These are phyloP conservation scores for Rhabdornis inornatus DNA, from an alignment of 2,113 vertebrate genomes.

Conservation along the genomic window DNA sequence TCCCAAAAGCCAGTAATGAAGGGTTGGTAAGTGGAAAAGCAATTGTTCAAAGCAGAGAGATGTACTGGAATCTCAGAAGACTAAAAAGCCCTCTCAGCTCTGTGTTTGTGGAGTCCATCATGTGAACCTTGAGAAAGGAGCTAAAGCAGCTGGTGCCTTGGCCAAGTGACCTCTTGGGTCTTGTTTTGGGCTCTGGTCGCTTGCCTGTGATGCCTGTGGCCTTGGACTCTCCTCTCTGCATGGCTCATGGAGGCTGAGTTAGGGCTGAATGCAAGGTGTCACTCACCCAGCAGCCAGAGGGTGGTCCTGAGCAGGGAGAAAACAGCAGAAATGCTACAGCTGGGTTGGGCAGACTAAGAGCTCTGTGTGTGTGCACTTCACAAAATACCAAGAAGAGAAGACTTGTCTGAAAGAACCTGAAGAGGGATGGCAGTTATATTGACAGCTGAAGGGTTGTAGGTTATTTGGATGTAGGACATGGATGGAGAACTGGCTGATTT, in stretches of 20 bases:
- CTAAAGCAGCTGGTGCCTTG: not conserved
- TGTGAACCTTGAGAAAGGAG: not conserved
- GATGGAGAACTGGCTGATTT: not conserved
- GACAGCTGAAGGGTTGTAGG: not conserved
- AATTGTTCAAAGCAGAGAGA: not conserved
- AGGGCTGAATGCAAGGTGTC: not conserved
- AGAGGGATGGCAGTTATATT: not conserved
- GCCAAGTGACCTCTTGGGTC: not conserved
- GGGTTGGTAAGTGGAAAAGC: not conserved
- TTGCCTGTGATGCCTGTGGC: fast-evolving
- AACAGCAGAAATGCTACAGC: not conserved
- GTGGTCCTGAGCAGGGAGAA: not conserved
- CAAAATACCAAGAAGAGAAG: not conserved
- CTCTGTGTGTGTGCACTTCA: not conserved
- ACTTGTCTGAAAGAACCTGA: not conserved
- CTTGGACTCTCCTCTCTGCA: not conserved
- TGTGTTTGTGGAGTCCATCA: not conserved
- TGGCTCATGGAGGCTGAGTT: not conserved
- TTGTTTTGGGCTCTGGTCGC: not conserved
- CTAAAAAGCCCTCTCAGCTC: not conserved
- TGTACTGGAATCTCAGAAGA: not conserved
- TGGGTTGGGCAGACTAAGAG: not conserved
- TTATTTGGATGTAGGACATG: not conserved
- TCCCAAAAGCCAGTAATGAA: not conserved
- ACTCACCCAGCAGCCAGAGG: not conserved